These are phyloP conservation scores for Istiophorus platypterus DNA, from an alignment of 2,113 vertebrate species.

Conservation along the genomic window DNA sequence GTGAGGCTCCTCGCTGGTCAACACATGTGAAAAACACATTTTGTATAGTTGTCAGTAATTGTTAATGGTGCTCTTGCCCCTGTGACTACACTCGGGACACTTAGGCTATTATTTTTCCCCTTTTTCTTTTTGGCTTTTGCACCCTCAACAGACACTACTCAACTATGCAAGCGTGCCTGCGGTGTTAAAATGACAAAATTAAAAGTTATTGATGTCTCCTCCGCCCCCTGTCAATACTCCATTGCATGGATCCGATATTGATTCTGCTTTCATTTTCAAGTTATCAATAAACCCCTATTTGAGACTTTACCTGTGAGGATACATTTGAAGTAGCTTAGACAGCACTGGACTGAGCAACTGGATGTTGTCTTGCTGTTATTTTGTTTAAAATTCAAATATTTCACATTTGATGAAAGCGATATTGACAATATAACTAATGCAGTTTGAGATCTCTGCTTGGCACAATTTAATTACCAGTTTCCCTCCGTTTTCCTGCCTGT, in stretches of 20 bases:
- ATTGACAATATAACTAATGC: neutral
- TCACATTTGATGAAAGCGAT: neutral
- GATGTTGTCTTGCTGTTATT: neutral
- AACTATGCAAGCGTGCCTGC: neutral
- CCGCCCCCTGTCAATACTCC: neutral
- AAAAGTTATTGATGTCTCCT: neutral
- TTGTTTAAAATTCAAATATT: neutral
- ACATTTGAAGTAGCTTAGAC: neutral
- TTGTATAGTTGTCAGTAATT: neutral
- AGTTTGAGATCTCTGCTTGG: neutral
- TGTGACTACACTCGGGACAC: neutral
- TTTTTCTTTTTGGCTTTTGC: too few species aligned
- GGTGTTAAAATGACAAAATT: neutral
- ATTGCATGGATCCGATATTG: slow-evolving; percentile 5
- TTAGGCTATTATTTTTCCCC: too few species aligned
- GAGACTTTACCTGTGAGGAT: neutral
- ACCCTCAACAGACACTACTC: neutral
- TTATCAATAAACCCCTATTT: neutral
- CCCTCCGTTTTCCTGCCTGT: neutral
- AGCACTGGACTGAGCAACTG: neutral
- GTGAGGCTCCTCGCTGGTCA: neutral
- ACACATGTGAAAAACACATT: neutral
- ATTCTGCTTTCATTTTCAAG: neutral
- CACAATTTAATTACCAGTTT: neutral
- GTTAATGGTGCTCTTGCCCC: neutral